Conservation (phyloP, 2,113 vertebrate species). For the Atlantisia rogersi region DNA sequence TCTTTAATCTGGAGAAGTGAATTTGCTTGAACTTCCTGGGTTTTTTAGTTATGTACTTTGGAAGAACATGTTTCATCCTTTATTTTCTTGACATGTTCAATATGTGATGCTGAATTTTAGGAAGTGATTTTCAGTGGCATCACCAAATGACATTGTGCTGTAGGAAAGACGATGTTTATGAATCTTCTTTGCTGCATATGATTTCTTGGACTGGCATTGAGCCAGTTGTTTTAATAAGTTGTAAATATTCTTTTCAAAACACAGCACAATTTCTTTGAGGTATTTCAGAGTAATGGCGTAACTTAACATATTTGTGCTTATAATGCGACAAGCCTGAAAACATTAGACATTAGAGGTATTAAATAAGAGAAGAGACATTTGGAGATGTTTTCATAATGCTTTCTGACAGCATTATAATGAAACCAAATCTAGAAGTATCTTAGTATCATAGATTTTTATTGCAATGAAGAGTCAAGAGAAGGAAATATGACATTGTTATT, state of each 20-base stretch:
- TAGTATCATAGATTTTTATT: constrained; percentile 14
- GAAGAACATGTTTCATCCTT: neutral
- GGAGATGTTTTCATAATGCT: constrained; percentile 38
- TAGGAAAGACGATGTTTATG: neutral
- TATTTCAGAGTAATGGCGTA: constrained; percentile 23
- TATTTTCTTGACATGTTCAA: neutral
- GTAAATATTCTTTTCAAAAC: constrained; percentile 28
- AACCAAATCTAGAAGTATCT: constrained; percentile 23
- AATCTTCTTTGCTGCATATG: neutral
- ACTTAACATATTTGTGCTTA: constrained; percentile 14
- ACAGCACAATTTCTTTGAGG: neutral
- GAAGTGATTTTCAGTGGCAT: neutral
- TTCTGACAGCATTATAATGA: constrained; percentile 49
- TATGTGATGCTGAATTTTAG: neutral
- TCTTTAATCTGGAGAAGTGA: neutral
- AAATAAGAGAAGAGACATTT: constrained; percentile 15
- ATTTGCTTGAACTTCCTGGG: neutral
- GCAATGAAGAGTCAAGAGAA: constrained; percentile 17
- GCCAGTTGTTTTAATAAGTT: constrained; percentile 9
- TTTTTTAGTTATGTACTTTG: neutral
- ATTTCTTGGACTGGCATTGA: neutral
- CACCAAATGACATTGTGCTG: neutral
- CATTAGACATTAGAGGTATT: constrained; percentile 12
- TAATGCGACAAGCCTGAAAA: constrained; percentile 46
- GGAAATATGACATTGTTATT: constrained; percentile 36